Evolutionary conservation across 2,888 invertebrate species (phyloP).

Genomic region (Harpalus rufipes): DNA sequence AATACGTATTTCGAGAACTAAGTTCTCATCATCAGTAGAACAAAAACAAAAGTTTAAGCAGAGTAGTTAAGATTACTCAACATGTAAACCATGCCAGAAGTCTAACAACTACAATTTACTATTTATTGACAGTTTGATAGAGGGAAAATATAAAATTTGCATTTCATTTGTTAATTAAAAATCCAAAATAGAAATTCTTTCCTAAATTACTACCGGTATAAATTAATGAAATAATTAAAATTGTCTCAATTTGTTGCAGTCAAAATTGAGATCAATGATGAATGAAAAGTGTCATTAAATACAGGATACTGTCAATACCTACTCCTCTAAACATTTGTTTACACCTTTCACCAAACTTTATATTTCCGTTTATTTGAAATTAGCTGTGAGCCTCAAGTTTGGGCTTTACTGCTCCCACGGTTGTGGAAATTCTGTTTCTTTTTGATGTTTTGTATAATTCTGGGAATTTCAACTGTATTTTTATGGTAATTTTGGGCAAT

Average conservation of each 20-base stretch:
- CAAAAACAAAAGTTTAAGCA: too few species aligned
- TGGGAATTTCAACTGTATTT: neutral
- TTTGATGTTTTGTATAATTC: neutral
- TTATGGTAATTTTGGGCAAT: neutral
- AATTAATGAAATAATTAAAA: conserved; percentile 27
- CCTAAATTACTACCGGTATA: conserved; percentile 1
- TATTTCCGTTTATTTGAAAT: neutral
- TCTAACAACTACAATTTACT: too few species aligned
- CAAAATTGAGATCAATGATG: conserved; percentile 6
- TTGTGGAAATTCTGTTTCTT: neutral
- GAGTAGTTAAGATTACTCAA: too few species aligned
- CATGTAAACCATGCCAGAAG: too few species aligned
- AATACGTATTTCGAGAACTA: too few species aligned
- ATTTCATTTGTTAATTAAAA: neutral
- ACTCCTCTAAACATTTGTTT: conserved; percentile 2
- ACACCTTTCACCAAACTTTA: conserved; percentile 34
- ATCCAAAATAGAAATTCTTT: conserved; percentile 9
- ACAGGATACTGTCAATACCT: conserved; percentile 14
- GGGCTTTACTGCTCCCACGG: neutral
- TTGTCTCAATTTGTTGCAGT: neutral
- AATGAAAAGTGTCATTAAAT: conserved; percentile 11
- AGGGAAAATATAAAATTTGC: neutral
- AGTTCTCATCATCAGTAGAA: too few species aligned
- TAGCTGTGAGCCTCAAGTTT: neutral
- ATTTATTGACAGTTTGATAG: neutral